Percentiles rank a stretch among this genome's conserved stretches.
Conservation (phyloP, 2,888 invertebrate species). For the Dexiosoma caninum region DNA sequence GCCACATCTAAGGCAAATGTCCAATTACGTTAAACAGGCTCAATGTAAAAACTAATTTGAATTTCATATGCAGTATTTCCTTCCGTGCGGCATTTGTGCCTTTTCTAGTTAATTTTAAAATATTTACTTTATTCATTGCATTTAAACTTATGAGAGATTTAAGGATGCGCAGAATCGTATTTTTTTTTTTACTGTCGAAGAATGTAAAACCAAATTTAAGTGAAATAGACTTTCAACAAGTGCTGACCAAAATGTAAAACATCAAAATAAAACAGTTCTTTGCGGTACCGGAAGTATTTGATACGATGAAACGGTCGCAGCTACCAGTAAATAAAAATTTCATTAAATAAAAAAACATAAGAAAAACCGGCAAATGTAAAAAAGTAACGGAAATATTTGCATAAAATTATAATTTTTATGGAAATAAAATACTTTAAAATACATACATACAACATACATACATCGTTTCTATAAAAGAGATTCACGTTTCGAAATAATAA, state of each 20-base stretch:
- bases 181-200: neutral
- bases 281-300: conserved; percentile 1
- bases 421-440: too few relatives aligned
- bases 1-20: too few relatives aligned
- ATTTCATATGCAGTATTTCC: too few relatives aligned
- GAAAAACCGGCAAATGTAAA: neutral
- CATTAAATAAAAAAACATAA: neutral
- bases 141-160: neutral
- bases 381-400: too few relatives aligned
- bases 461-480: too few relatives aligned
- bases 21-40: too few relatives aligned
- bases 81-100: too few relatives aligned
- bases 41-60: too few relatives aligned
- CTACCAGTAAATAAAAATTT: neutral
- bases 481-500: too few relatives aligned
- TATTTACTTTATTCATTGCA: neutral
- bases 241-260: conserved; percentile 1
- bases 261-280: conserved; percentile 14
- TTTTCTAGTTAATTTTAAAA: too few relatives aligned
- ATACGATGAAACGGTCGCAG: neutral
- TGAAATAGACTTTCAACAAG: neutral
- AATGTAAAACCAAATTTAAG: neutral
- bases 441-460: too few relatives aligned
- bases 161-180: conserved; percentile 36
- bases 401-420: neutral